phyloP scores from a whole-genome alignment of 1,140 invertebrate species.

The Gonioctena quinquepunctata region DNA sequence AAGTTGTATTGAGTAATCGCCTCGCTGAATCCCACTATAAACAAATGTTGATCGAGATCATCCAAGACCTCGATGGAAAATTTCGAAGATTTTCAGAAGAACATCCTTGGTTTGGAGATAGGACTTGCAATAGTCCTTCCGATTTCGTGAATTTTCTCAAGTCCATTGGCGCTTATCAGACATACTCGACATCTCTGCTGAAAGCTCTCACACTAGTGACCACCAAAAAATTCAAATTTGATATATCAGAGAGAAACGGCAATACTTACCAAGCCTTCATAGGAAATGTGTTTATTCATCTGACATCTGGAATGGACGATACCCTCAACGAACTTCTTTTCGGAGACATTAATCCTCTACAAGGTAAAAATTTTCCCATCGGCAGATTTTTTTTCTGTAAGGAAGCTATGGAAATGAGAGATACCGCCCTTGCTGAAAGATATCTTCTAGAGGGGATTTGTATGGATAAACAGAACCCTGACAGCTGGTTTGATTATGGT shows the following conservation, averaged over 20 bases:
- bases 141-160: slow-evolving; percentile 39
- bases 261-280: slow-evolving; percentile 33
- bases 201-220: slow-evolving; percentile 28
- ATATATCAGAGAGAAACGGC: slow-evolving; percentile 19
- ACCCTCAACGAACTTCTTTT: slow-evolving; percentile 34
- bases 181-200: slow-evolving; percentile 31
- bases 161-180: slow-evolving; percentile 37
- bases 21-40: background rate
- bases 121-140: background rate
- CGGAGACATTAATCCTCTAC: slow-evolving; percentile 1
- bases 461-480: slow-evolving; percentile 16
- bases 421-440: slow-evolving; percentile 17
- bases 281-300: slow-evolving; percentile 31
- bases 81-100: background rate
- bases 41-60: background rate
- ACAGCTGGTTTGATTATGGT: slow-evolving; percentile 45
- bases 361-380: background rate
- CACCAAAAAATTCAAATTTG: slow-evolving; percentile 29
- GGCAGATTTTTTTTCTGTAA: slow-evolving; percentile 32
- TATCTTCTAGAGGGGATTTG: background rate
- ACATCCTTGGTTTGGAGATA: slow-evolving; percentile 7
- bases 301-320: slow-evolving; percentile 36
- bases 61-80: slow-evolving; percentile 13
- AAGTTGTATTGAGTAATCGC: background rate
- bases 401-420: slow-evolving; percentile 36